Evolutionary conservation across 2,113 vertebrate genomes (phyloP).

Genomic region (Sorex araneus): DNA sequence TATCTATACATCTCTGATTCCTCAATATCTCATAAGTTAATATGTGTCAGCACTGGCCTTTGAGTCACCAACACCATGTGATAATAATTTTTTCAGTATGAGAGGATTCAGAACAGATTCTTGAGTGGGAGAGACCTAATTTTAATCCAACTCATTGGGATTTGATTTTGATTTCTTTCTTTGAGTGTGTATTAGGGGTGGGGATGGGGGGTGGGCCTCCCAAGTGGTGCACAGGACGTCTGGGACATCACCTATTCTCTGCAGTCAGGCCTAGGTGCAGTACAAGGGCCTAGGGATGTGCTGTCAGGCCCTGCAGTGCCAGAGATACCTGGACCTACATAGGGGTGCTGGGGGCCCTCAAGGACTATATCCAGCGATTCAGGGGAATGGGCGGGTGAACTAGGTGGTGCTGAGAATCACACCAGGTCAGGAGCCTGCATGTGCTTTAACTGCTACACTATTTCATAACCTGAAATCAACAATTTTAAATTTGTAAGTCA

Average conservation of each 20-base stretch:
- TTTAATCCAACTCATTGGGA: slow-evolving; percentile 31
- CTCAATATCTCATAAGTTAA: not conserved
- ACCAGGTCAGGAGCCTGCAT: too few relatives aligned
- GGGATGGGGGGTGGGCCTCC: not conserved
- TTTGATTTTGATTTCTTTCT: slow-evolving; percentile 2
- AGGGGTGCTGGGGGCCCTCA: too few relatives aligned
- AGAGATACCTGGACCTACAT: too few relatives aligned
- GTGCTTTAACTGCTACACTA: too few relatives aligned
- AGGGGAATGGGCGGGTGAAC: too few relatives aligned
- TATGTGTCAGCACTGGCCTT: slow-evolving; percentile 8
- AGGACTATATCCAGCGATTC: too few relatives aligned
- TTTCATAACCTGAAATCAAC: not conserved
- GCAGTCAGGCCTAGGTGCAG: too few relatives aligned
- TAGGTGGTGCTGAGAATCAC: too few relatives aligned
- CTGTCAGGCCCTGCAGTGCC: too few relatives aligned
- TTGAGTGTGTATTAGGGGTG: not conserved
- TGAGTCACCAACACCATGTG: not conserved
- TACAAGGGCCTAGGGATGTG: too few relatives aligned
- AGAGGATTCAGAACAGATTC: not conserved
- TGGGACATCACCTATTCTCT: too few relatives aligned
- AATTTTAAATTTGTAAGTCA: slow-evolving; percentile 35
- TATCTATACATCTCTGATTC: slow-evolving; percentile 5
- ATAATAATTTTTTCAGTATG: not conserved
- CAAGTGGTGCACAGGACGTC: too few relatives aligned
- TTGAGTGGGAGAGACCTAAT: not conserved